These are phyloP conservation scores for Aulostomus chinensis DNA, from an alignment of 2,797 vertebrate species.

Conservation along the genomic window DNA sequence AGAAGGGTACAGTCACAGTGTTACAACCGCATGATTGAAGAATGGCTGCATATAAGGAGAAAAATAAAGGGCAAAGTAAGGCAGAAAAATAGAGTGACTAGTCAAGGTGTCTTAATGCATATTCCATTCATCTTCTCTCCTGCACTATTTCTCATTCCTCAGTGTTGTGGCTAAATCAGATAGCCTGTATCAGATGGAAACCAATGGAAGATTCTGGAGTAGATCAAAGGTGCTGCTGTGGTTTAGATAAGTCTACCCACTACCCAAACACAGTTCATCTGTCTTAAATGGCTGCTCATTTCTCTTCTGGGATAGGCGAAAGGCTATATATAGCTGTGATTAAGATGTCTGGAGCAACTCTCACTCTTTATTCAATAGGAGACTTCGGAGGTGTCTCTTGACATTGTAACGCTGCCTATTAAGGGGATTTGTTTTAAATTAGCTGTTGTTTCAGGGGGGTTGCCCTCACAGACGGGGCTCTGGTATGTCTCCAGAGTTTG, in stretches of 20 bases:
- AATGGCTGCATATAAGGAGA: constrained; percentile 45
- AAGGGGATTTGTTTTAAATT: constrained; percentile 55
- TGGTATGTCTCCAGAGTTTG: background rate
- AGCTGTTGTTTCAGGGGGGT: constrained; percentile 32
- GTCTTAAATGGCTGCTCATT: constrained; percentile 76
- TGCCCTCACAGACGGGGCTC: background rate
- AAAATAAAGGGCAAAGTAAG: constrained; percentile 14
- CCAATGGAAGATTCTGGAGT: constrained; percentile 64
- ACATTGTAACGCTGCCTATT: constrained; percentile 37
- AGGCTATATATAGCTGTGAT: constrained; percentile 72
- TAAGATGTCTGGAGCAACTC: constrained; percentile 66
- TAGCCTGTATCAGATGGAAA: constrained; percentile 72
- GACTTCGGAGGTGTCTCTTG: constrained; percentile 43
- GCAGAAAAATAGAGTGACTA: constrained; percentile 62
- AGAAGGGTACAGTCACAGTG: constrained; percentile 30
- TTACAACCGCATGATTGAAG: constrained; percentile 65
- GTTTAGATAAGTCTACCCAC: constrained; percentile 70
- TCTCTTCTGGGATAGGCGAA: constrained; percentile 71
- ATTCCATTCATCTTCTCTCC: constrained; percentile 72
- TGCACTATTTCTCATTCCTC: constrained; percentile 63
- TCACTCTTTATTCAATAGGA: constrained; percentile 56
- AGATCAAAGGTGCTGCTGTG: constrained; percentile 76
- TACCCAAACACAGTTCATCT: constrained; percentile 74
- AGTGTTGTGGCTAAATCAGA: constrained; percentile 62
- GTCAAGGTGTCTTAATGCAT: constrained; percentile 70